Evolutionary conservation across 2,113 vertebrate genomes (phyloP).

Genomic region (Heterochromis multidens): DNA sequence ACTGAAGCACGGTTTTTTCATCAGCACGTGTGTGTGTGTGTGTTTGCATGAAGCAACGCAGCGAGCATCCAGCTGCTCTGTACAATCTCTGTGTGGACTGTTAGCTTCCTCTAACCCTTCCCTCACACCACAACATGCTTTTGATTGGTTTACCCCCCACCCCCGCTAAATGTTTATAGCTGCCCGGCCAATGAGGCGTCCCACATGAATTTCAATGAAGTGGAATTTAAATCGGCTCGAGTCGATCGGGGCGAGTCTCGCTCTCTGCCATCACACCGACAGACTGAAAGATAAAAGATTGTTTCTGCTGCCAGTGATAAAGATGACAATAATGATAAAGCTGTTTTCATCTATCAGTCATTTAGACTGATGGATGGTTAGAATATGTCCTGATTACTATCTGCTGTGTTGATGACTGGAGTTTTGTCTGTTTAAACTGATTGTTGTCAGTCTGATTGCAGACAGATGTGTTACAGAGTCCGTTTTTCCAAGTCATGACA

Average conservation of each 20-base stretch:
- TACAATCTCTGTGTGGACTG: neutral
- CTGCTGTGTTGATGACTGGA: neutral
- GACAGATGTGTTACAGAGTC: neutral
- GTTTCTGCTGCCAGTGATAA: no score
- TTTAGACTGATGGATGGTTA: neutral
- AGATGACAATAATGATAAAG: neutral
- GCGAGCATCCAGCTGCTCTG: no score
- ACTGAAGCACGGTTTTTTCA: neutral
- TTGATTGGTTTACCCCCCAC: conserved; percentile 11
- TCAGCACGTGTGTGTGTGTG: neutral
- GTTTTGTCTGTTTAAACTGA: neutral
- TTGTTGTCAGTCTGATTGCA: neutral
- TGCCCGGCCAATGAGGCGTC: conserved; percentile 15
- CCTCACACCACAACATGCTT: neutral
- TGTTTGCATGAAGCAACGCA: neutral
- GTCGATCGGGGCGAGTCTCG: neutral
- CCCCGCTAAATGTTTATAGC: conserved; percentile 31
- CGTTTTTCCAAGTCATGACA: neutral
- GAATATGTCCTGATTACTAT: neutral
- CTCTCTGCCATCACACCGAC: neutral
- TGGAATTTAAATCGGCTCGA: conserved; percentile 34
- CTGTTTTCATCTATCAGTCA: neutral
- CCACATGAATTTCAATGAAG: conserved; percentile 38
- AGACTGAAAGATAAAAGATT: neutral
- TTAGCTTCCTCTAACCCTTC: neutral